Base-by-base conservation (phyloP, 2,113 vertebrate genomes). In the Neolamprologus sp. region DNA sequence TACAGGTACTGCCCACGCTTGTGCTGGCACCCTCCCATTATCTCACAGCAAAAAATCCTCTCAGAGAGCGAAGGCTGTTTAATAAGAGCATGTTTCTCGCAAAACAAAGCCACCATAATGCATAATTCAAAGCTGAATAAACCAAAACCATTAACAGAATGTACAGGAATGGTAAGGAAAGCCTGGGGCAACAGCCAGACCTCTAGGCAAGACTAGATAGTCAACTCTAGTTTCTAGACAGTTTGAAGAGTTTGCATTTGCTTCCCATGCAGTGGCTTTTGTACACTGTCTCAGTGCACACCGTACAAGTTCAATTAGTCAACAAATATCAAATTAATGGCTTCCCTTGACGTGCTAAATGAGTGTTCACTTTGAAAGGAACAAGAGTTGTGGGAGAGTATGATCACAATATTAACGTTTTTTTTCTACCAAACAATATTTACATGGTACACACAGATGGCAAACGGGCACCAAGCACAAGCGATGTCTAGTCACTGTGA, bases 381-480 rank as follows among this genome's bases (percentile, higher is more conserved):
- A 83, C 88, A 81, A 82, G 63, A 55, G 75, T 81, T 82, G 45
- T 84, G 84, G 65, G 49, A 84, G 85, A n/a, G 42, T 3, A 40
- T 68, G 42, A 78, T 63, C 14, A 80, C 82, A 73, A 88, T 86
- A 84, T 90, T 80, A 85, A 13, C 78, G 30, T 89, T 58, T 53
- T 53, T 35, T 51, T n/a, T 13, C 35, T 11, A 54, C 55, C 40
- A 65, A 82, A 88, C 82, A 88, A 89, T 78, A 85, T 85, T 80
- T 54, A 49, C 47, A 51, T 11, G 57, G 45, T 51, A 85, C 88
- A 90, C 93, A 90, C 96, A 96, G 95, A 96, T 96, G 96, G 95
- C 89, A 88, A 95, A 94, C 33, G 90, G 89, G 55, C 86, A 91
- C 75, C 73, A 81, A 83, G 87, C 33, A 83, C n/a, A 28, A 90